Conservation (phyloP, 23 tunicate species). For the Botrylloides violaceus region DNA sequence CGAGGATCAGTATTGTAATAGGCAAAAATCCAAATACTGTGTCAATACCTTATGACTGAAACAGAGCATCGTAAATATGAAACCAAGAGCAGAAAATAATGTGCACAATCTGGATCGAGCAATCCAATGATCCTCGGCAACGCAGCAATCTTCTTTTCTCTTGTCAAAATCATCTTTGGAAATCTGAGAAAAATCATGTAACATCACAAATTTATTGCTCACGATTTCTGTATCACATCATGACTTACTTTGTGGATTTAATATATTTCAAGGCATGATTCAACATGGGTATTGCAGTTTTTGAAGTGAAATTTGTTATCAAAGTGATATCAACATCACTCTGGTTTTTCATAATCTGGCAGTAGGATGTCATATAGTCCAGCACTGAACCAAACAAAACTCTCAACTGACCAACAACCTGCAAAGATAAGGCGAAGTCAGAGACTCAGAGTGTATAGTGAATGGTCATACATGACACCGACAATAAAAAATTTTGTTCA, state of each 20-base stretch:
- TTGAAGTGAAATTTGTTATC: not conserved
- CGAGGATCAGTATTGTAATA: too few species aligned
- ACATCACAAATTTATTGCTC: too few species aligned
- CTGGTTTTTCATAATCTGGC: not conserved
- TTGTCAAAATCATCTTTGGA: too few species aligned
- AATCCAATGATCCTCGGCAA: constrained; percentile 29
- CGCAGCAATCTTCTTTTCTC: not conserved
- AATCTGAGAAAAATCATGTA: too few species aligned
- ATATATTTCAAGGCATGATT: not conserved
- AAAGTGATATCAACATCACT: not conserved
- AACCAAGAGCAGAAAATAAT: constrained; percentile 3
- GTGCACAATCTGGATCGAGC: not conserved
- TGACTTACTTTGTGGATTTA: not conserved
- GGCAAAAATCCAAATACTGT: too few species aligned
- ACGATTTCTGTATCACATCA: too few species aligned
- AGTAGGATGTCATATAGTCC: not conserved
- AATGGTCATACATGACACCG: too few species aligned
- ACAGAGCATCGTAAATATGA: constrained; percentile 39
- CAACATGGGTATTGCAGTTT: not conserved
- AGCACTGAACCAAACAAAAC: not conserved
- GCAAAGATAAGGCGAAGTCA: too few species aligned
- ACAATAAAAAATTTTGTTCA: too few species aligned
- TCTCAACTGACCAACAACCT: not conserved
- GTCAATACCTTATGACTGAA: constrained; percentile 16
- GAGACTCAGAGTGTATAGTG: too few species aligned